Evolutionary conservation across 2,113 vertebrate species (phyloP).

Genomic region (Pterocles burchelli): DNA sequence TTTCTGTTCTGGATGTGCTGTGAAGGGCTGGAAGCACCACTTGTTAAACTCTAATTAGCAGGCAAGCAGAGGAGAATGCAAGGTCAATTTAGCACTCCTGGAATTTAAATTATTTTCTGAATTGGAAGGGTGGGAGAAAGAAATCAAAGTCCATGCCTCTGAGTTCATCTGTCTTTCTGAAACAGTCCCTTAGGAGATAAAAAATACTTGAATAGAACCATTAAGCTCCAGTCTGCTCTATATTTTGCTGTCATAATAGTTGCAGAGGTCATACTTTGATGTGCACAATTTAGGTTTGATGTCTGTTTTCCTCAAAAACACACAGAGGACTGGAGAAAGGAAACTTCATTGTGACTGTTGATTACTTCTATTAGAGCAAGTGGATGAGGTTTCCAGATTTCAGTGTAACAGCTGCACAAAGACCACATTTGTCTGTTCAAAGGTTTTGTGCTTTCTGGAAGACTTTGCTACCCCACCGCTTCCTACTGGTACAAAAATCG

Average conservation of each 20-base stretch:
- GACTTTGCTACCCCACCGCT: neutral
- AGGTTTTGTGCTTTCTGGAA: neutral
- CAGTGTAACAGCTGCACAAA: neutral
- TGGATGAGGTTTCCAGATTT: neutral
- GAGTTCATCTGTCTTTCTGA: neutral
- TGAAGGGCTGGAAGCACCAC: neutral
- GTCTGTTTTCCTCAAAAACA: neutral
- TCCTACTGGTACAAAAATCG: neutral
- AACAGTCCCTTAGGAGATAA: neutral
- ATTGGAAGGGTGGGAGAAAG: neutral
- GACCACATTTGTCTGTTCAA: neutral
- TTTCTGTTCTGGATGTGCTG: neutral
- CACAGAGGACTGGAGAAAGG: neutral
- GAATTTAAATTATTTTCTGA: constrained; percentile 24
- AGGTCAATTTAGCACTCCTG: constrained; percentile 8
- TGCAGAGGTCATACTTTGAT: neutral
- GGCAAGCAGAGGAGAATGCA: constrained; percentile 35
- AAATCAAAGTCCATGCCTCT: neutral
- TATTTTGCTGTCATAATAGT: neutral
- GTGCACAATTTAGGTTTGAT: neutral
- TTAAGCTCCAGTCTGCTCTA: neutral
- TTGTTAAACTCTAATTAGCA: constrained; percentile 54
- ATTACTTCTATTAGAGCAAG: neutral
- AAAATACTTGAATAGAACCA: neutral
- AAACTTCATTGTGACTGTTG: neutral